Evolutionary conservation across 1,140 invertebrate species (phyloP), one percentile per base, ranked within the genome.

Genomic region (Orchesella cincta): DNA sequence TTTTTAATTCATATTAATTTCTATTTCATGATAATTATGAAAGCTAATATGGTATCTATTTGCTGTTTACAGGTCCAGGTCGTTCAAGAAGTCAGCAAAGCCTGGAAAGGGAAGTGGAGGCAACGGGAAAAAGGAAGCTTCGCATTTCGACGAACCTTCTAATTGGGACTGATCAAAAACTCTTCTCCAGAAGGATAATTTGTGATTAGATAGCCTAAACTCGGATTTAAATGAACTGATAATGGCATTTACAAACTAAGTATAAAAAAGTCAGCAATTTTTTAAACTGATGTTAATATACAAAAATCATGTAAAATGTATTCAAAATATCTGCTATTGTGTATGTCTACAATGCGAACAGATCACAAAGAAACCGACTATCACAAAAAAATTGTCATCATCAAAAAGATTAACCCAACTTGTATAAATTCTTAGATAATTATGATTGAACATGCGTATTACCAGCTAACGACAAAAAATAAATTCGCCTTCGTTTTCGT

Each of bases 101-200:
- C 3, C 52, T 3, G 52, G 23, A 57, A 26, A 26, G 52, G 52
- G 52, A 57, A 26, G 52, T 12, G 52, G 52, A 57, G 52, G 52
- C 23, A 3, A 18, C 52, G 52, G 8, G 12, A 57, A 57, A n/a
- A 57, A 57, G 52, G 52, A 57, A n/a, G 52, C 52, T 18, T 18
- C 5, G 39, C 39, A 46, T n/a, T 57, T 57, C 23, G 52, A 57
- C 5, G 52, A 57, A n/a, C 52, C 52, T 57, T 57, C 52, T 5
- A 57, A 12, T 57, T 57, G 52, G 52, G 52, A 57, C 52, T 57
- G 52, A 57, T n/a, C 8, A 57, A 14, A 57, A n/a, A 57, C 52
- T 46, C 5, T 46, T 18, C 5, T 8, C 39, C 18, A 8, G 39
- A 46, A 46, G 5, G 39, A 8, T 5, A 46, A 8, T 46, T 46